Evolutionary conservation across 2,113 vertebrate genomes (phyloP), one percentile per base, ranked within the genome.

Genomic region (Himantopus leucocephalus): DNA sequence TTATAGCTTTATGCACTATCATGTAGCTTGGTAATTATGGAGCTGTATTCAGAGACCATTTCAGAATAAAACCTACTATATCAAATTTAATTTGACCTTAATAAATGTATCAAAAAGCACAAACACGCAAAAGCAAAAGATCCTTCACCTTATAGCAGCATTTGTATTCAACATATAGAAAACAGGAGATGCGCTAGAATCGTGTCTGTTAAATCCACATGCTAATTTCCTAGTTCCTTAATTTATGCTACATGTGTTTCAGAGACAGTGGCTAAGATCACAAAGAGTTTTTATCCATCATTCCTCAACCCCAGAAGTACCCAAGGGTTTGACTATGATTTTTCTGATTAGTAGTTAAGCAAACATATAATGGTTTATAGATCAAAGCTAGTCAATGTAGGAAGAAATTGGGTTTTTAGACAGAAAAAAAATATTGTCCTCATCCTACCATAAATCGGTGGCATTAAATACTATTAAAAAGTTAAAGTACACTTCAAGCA

Each of bases 11-110:
- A 96, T 97, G 92, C 73, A 84, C 86, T 96, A 95, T 96, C 95
- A 90, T 95, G 90, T 78, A 95, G 91, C 96, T 91, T 86, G 53
- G 90, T 97, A 98, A 98, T 98, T 98, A 98, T 83, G 83, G 88
- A 97, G 88, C 81, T 96, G 80, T 94, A 97, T 97, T 97, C 96
- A 97, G 94, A 96, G 71, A 97, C 24, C 79, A 95, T 96, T 97
- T 97, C 92, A 94, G 94, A 98, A 98, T 96, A 97, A 97, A 97
- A 96, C 48, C 96, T 95, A 97, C 84, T 97, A 81, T 92, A 97
- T 96, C 94, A 97, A 97, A 98, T 98, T 96, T 97, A 95, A 97
- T 98, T 97, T 98, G 95, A 97, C 95, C 32, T 34, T 96, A 96
- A 96, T 97, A 97, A 97, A 96, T 79, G 71, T 95, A 97, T 95